Conservation (phyloP, 2,113 vertebrate genomes). For the Solenodon paradoxus region DNA sequence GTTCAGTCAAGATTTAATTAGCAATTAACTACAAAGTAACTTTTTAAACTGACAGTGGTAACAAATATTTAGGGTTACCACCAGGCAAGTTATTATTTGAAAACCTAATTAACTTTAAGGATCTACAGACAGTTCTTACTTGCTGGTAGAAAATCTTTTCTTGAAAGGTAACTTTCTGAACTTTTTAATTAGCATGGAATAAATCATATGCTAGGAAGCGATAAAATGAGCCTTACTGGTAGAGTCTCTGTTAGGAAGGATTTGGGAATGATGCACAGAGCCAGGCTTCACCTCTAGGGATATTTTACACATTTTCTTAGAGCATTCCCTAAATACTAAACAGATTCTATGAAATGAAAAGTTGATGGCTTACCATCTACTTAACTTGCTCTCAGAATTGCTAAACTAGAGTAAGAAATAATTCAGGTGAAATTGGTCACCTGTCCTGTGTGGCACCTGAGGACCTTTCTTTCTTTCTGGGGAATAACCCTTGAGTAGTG, state of each 20-base stretch:
- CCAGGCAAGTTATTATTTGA: neutral
- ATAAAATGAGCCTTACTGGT: neutral
- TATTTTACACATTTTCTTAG: neutral
- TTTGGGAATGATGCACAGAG: neutral
- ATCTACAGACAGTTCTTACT: neutral
- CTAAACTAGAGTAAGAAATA: conserved; percentile 5
- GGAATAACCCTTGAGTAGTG: neutral
- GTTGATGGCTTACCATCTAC: neutral
- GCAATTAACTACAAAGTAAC: conserved; percentile 8
- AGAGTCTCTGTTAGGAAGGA: neutral
- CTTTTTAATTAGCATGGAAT: neutral
- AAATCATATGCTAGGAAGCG: neutral
- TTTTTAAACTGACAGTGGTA: conserved; percentile 27
- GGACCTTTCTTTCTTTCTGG: neutral
- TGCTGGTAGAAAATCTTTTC: conserved; percentile 7
- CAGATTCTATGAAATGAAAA: neutral
- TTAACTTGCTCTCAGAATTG: neutral
- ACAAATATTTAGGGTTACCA: neutral
- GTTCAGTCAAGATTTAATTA: conserved; percentile 1
- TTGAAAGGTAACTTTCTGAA: conserved; percentile 24
- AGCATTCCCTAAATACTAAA: neutral
- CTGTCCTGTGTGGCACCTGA: neutral
- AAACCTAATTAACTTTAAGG: conserved; percentile 15
- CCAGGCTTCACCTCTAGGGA: neutral
- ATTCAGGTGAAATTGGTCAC: neutral